phyloP scores from a whole-genome alignment of 2,797 vertebrate species.

The Falco biarmicus region DNA sequence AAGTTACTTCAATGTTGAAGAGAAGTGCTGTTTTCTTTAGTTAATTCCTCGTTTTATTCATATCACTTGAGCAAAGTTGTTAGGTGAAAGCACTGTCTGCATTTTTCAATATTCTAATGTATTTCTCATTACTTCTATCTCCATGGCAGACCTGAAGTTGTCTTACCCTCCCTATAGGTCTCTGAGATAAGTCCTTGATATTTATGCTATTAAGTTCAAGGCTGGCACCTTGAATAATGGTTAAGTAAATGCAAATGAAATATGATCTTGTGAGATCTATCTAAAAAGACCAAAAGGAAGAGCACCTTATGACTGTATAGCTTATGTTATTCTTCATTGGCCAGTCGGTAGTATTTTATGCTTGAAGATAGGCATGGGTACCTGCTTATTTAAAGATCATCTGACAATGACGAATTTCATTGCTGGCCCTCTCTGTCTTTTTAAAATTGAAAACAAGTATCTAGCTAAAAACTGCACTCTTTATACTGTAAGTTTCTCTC shows the following conservation, averaged over 20 bases:
- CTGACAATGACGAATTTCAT: not conserved
- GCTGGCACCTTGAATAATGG: not conserved
- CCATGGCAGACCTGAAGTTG: not conserved
- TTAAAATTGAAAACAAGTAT: not conserved
- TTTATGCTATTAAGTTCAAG: slow-evolving; percentile 8
- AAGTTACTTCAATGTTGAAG: not conserved
- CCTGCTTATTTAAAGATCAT: not conserved
- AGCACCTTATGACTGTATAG: not conserved
- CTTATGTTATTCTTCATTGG: not conserved
- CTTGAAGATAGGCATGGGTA: not conserved
- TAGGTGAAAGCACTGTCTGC: not conserved
- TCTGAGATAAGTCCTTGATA: not conserved
- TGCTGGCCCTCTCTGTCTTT: not conserved
- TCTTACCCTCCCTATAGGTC: not conserved
- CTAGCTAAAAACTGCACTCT: not conserved
- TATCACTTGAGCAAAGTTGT: not conserved
- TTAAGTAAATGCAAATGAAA: not conserved
- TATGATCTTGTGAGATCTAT: not conserved
- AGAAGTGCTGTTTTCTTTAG: not conserved
- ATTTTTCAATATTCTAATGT: not conserved
- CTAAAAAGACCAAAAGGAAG: not conserved
- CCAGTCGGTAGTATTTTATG: not conserved
- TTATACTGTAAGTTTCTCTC: not conserved
- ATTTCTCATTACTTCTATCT: not conserved
- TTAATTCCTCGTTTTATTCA: not conserved